phyloP scores from a whole-genome alignment of 2,888 invertebrate species.

The Nineta flava region DNA sequence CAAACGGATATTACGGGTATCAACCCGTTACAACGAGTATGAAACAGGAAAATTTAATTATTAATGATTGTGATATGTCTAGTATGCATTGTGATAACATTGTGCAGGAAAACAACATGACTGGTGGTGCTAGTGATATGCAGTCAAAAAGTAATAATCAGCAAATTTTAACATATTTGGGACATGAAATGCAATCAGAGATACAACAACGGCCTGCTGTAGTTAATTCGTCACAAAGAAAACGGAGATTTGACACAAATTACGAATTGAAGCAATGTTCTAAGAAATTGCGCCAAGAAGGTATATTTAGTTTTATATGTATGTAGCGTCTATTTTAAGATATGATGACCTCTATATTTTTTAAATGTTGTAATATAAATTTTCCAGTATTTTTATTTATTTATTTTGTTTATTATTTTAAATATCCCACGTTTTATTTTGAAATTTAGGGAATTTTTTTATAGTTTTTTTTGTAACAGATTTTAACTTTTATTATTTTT shows the following conservation, averaged over 20 bases:
- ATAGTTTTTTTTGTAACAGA: no score
- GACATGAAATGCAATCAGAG: not conserved
- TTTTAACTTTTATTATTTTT: no score
- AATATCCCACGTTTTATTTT: no score
- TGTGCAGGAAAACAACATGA: constrained; percentile 1
- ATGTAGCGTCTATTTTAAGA: constrained; percentile 1
- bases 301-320: not conserved
- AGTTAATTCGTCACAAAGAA: not conserved
- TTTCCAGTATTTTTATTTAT: no score
- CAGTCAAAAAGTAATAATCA: not conserved
- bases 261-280: not conserved
- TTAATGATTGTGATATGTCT: constrained; percentile 4
- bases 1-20: constrained; percentile 19
- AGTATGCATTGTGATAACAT: constrained; percentile 2
- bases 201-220: not conserved
- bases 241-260: not conserved
- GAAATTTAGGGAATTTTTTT: no score
- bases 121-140: not conserved
- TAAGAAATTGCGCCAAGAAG: constrained; percentile 2
- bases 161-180: not conserved
- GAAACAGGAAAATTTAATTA: constrained; percentile 2
- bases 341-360: not conserved
- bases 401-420: no score
- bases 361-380: no score
- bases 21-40: constrained; percentile 11